Base-by-base conservation (phyloP, 2,797 vertebrate species). In the Coilia nasus region DNA sequence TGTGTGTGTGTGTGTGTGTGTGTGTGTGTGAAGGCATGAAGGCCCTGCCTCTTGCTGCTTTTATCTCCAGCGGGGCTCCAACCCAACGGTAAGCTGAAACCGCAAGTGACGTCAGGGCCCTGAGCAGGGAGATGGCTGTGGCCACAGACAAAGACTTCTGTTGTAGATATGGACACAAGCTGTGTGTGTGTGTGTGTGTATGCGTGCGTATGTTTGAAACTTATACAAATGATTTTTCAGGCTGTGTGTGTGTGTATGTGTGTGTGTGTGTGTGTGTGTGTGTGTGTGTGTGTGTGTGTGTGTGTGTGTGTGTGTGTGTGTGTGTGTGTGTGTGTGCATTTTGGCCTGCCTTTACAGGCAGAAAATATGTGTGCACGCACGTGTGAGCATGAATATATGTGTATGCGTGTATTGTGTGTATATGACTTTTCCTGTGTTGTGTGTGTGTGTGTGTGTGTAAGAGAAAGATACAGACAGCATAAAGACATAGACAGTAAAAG, bases 31-130 rank as follows among this genome's bases (percentile, higher is more conserved):
- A 41, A 41, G 35, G 35, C 35, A 88, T 89, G 71, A 85, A 83
- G 31, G 25, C 21, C 60, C 56, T 31, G 15, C 62, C 60, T 86
- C 59, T 86, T 47, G 67, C 25, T 83, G 64, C n/a, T n/a, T 89
- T 88, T 87, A 86, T 90, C 84, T 88, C 82, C 57, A 60, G 75
- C 71, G 56, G 60, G 56, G 83, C 78, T 50, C 64, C 12, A 67
- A 5, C 23, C 12, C 25, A 71, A 71, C 64, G 10, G 83, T 81
- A 85, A 85, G 89, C 90, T 83, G 87, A 93, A 93, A 90, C 92
- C 92, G 86, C 93, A 86, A 88, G 88, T 92, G 90, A 94, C 92
- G 91, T 94, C 92, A 95, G 62, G 85, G 83, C 89, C 87, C 64
- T 31, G 64, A 71, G 64, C 28, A 31, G 14, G 3, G 64, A 15